Conservation (phyloP, 1,140 invertebrate species). For the Fopius arisanus region DNA sequence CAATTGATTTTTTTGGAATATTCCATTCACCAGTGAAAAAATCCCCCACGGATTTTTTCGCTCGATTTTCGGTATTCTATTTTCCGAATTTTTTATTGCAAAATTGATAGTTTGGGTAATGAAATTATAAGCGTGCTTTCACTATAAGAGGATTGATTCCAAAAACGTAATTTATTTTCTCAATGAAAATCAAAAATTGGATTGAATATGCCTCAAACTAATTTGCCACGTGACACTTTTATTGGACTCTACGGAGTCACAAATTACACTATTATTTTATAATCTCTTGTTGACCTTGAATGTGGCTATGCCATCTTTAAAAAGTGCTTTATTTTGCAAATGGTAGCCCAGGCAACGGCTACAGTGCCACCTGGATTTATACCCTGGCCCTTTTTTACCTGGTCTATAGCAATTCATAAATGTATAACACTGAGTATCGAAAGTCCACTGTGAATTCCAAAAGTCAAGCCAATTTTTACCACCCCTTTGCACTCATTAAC, state of each 20-base stretch:
- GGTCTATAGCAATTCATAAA: not conserved
- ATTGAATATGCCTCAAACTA: too few species aligned
- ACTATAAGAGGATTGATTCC: too few species aligned
- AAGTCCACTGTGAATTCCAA: not conserved
- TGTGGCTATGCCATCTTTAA: not conserved
- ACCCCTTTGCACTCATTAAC: not conserved
- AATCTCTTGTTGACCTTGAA: not conserved
- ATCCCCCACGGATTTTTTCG: too few species aligned
- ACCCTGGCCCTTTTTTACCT: not conserved
- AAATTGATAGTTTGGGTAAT: too few species aligned
- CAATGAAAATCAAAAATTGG: too few species aligned
- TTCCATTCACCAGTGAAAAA: too few species aligned
- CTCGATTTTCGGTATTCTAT: too few species aligned
- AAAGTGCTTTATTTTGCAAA: constrained; percentile 8
- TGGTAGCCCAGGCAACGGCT: not conserved
- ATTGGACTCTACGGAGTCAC: not conserved
- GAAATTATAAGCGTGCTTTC: too few species aligned
- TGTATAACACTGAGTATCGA: not conserved
- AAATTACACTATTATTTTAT: not conserved
- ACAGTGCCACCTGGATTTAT: not conserved
- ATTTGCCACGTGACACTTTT: too few species aligned
- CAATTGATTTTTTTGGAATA: too few species aligned
- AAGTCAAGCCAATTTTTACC: not conserved
- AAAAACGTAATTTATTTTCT: too few species aligned
- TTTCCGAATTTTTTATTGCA: too few species aligned